These are phyloP conservation scores for Pygocentrus nattereri DNA, from an alignment of 2,797 vertebrate genomes.

Conservation along the genomic window DNA sequence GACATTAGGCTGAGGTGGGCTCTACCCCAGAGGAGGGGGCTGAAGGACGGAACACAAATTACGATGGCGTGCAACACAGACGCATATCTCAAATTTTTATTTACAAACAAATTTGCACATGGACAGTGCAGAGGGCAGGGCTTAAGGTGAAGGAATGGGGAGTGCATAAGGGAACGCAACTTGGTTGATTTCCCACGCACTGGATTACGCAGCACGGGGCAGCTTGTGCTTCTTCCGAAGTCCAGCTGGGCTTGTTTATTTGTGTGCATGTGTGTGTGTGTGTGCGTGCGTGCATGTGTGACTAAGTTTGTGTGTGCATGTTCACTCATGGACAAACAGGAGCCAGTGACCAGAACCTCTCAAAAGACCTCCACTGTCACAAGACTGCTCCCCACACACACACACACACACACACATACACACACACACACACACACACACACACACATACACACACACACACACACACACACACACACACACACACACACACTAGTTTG, in stretches of 20 bases:
- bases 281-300: constrained; percentile 76
- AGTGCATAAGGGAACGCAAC: constrained; percentile 60
- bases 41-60: constrained; percentile 33
- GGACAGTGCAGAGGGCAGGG: constrained; percentile 26
- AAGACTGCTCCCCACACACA: constrained; percentile 41
- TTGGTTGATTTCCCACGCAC: constrained; percentile 80
- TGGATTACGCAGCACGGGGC: constrained; percentile 77
- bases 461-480: constrained; percentile 30
- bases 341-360: constrained; percentile 73
- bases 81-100: background rate
- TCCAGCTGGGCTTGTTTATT: constrained; percentile 79
- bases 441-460: constrained; percentile 28
- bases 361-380: constrained; percentile 61
- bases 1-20: constrained; percentile 49
- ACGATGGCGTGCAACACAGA: background rate
- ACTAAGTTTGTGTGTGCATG: constrained; percentile 67
- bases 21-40: constrained; percentile 26
- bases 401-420: constrained; percentile 35
- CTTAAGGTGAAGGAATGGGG: constrained; percentile 35
- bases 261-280: constrained; percentile 79
- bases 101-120: background rate
- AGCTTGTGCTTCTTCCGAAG: constrained; percentile 72
- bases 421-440: constrained; percentile 18
- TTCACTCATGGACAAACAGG: constrained; percentile 79
- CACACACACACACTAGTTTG: constrained; percentile 23